phyloP scores from a whole-genome alignment of 2,797 vertebrate species.

The Gymnothorax reevesii region DNA sequence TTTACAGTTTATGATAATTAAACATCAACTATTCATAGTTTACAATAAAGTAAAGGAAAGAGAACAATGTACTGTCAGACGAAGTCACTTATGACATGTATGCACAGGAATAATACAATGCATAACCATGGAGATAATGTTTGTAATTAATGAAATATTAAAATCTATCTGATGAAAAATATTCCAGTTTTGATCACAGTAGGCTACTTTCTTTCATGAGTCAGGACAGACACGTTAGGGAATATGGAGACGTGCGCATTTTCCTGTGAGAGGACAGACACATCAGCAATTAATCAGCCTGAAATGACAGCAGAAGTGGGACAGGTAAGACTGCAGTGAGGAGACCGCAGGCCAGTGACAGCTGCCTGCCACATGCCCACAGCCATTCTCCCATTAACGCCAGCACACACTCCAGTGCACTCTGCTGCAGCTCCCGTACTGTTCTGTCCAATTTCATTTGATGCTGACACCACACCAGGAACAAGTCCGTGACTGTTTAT shows the following conservation, averaged over 20 bases:
- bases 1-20: background rate
- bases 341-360: conserved; percentile 32
- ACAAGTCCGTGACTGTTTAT: background rate
- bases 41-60: background rate
- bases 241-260: conserved; percentile 25
- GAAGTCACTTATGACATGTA: conserved; percentile 36
- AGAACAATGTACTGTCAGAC: conserved; percentile 35
- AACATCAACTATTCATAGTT: background rate
- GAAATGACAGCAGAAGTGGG: conserved; percentile 52
- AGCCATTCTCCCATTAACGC: background rate
- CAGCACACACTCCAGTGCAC: background rate
- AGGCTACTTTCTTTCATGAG: conserved; percentile 47
- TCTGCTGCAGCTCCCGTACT: background rate
- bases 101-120: conserved; percentile 42
- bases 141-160: conserved; percentile 34
- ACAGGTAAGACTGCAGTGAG: conserved; percentile 33
- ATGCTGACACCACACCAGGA: background rate
- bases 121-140: conserved; percentile 41
- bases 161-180: conserved; percentile 39
- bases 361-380: conserved; percentile 14
- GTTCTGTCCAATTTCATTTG: background rate
- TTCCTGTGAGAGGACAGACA: conserved; percentile 33
- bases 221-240: conserved; percentile 41
- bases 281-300: conserved; percentile 52
- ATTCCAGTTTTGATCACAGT: conserved; percentile 51